Base-by-base conservation (phyloP, 2,797 vertebrate genomes). In the Pyrrhura leucotis region DNA sequence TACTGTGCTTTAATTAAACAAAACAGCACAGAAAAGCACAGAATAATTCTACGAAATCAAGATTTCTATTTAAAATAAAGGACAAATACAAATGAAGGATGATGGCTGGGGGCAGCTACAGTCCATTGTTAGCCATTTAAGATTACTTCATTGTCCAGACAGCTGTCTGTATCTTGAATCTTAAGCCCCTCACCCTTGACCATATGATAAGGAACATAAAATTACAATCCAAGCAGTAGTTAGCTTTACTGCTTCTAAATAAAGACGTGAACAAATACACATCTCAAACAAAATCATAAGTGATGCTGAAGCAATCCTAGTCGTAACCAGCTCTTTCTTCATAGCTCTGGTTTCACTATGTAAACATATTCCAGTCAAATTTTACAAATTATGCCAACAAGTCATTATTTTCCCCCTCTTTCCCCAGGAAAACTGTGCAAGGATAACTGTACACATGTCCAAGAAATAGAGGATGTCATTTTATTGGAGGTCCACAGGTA, bases 401-500 rank as follows among this genome's bases (percentile, higher is more conserved):
- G 37, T 29, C 25, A 65, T 6, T 2, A 79, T 26, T 77, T 51
- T 33, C 47, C 90, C 26, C 26, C 14, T 56, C 22, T 37, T 66
- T 66, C 45, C 88, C 90, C 69, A 50, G 9, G 61, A 87, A 88
- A 79, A 33, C 44, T 87, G 50, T 67, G 33, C 61, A 98, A 98
- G 97, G 96, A 97, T 69, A 94, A 97, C 75, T 68, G 61, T 78
- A 97, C 88, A 67, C 91, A 35, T 94, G 76, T 90, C 69, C 83
- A 89, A 31, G 58, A 89, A 92, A 96, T 92, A 73, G 94, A 97
- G 95, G 97, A 96, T 74, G 95, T 90, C 63, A 96, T 96, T 98
- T 98, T 98, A 98, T 98, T 98, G 89, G 96, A 97, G 96, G 95
- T 96, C 96, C 96, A 95, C 56, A 85, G 97, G 92, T 95, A 95